Evolutionary conservation across 64 coral and sea anemone species (phyloP), one percentile per base, ranked within the genome.

Genomic region (Cladopsammia gracilis): DNA sequence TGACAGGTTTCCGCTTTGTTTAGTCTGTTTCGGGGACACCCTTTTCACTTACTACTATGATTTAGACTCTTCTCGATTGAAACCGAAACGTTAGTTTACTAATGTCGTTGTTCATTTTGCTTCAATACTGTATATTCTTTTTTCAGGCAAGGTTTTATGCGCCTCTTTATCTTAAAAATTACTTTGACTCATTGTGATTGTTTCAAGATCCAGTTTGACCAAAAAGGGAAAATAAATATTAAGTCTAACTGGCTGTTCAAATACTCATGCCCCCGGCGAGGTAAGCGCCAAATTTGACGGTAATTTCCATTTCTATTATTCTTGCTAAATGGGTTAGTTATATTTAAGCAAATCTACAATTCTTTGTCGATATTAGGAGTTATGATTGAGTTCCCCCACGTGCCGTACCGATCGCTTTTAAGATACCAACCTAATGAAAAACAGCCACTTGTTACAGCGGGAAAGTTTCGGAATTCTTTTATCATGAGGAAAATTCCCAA

Each of bases 291-390:
- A 67, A 66, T 84, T 84, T 67, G 53, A 56, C 53, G 80, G 80
- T 84, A 46, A 84, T 84, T 84, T 84, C 18, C 44, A 45, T 84
- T 51, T 48, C 80, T 68, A 65, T 84, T 84, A 64, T 84, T 68
- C 46, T 65, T 66, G 42, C 11, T 68, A 83, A 83, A 68, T 84
- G 68, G 80, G 80, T 84, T 50, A 84, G 18, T 67, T 84, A 66
- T 84, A 68, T 66, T 84, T n/a, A 84, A 64, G 43, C 61, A 84
- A 84, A 68, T 68, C 64, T 62, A 67, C 62, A 67, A 50, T 66
- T 84, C 62, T 62, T 84, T 84, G 61, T 67, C 60, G 80, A 84
- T 84, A 67, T 84, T 68, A 65, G 61, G 20, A 84, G 80, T 84
- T 84, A 47, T 62, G 46, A 84, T 42, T 84, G 19, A 84, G 26